Percentiles rank a stretch among this genome's conserved stretches.
Conservation (phyloP, 2,888 invertebrate genomes). For the Sinhomidia bicolor region DNA sequence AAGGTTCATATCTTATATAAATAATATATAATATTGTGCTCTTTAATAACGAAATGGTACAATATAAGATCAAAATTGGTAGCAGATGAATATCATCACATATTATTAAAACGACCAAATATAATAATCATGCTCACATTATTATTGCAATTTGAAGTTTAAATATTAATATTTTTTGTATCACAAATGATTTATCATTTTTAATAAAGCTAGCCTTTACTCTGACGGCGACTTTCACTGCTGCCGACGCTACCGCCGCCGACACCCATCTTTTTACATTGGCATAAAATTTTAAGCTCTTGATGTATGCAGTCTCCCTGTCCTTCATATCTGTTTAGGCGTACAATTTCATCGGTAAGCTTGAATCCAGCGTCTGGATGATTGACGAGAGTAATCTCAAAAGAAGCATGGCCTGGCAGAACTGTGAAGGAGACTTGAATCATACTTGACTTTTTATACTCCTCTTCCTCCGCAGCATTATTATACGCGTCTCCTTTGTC, state of each 20-base stretch:
- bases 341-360: slow-evolving; percentile 67
- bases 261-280: slow-evolving; percentile 54
- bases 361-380: slow-evolving; percentile 52
- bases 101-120: too few species aligned
- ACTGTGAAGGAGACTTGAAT: slow-evolving; percentile 68
- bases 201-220: neutral
- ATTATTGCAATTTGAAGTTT: too few species aligned
- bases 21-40: too few species aligned
- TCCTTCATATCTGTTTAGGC: slow-evolving; percentile 63
- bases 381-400: slow-evolving; percentile 69
- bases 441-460: slow-evolving; percentile 62
- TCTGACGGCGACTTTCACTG: neutral
- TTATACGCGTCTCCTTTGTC: slow-evolving; percentile 10
- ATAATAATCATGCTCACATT: too few species aligned
- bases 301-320: slow-evolving; percentile 67
- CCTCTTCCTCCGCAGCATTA: slow-evolving; percentile 27
- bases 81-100: too few species aligned
- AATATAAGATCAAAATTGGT: too few species aligned
- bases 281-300: slow-evolving; percentile 64
- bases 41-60: too few species aligned
- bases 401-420: slow-evolving; percentile 64
- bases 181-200: too few species aligned
- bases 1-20: too few species aligned
- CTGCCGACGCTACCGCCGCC: neutral
- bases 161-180: too few species aligned